These are phyloP conservation scores for Ictalurus punctatus DNA, from an alignment of 2,113 vertebrate species.

Conservation along the genomic window DNA sequence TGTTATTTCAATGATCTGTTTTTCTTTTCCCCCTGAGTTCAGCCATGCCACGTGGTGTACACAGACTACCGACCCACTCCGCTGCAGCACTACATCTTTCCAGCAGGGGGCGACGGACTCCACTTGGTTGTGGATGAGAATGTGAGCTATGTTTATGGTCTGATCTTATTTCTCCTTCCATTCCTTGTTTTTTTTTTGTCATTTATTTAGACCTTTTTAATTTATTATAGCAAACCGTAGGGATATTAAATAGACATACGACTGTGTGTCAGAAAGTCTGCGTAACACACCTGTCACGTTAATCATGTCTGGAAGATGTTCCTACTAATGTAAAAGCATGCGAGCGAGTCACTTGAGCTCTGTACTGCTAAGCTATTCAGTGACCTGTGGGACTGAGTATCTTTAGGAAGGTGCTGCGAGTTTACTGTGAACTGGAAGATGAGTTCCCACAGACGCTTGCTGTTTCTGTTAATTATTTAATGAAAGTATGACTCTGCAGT, in stretches of 20 bases:
- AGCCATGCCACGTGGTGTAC: conserved; percentile 98
- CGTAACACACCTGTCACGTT: not conserved
- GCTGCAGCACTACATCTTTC: conserved; percentile 96
- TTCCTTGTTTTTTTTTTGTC: too few relatives aligned
- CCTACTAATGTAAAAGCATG: not conserved
- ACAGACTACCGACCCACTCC: conserved; percentile 97
- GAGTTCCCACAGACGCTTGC: not conserved
- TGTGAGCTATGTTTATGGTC: conserved; percentile 69
- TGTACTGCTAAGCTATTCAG: not conserved
- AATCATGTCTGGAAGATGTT: not conserved
- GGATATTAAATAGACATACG: not conserved
- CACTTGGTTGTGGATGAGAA: conserved; percentile 98
- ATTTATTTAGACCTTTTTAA: not conserved
- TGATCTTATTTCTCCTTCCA: not conserved
- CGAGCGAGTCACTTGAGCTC: not conserved
- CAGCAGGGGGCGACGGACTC: conserved; percentile 96
- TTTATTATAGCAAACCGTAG: not conserved
- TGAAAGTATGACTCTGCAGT: not conserved
- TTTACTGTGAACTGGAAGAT: not conserved
- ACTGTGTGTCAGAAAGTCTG: not conserved
- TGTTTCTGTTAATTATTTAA: not conserved
- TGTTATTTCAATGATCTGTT: not conserved
- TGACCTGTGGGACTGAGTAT: not conserved
- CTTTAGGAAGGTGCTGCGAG: not conserved
- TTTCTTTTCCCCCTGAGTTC: not conserved